Evolutionary conservation across 1,140 invertebrate species (phyloP).

Genomic region (Agrilus planipennis): DNA sequence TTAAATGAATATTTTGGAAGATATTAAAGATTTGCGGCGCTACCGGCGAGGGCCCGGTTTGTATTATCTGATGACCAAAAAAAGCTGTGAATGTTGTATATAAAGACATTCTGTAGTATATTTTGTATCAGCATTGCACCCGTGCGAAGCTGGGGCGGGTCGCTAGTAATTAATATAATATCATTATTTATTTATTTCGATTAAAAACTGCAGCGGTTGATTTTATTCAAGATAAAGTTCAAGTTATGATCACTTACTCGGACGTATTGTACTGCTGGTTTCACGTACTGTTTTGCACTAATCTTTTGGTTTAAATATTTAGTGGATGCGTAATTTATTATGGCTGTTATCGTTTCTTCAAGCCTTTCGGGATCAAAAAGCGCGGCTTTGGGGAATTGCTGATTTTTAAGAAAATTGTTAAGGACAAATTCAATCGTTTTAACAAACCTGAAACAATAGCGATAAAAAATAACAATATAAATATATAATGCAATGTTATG

Average conservation of each 20-base stretch:
- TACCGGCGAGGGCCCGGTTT: too few species aligned
- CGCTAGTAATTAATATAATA: too few species aligned
- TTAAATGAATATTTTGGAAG: too few species aligned
- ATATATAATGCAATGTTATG: not conserved
- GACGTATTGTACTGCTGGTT: slow-evolving; percentile 57
- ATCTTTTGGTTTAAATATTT: slow-evolving; percentile 58
- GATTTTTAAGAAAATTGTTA: slow-evolving; percentile 62
- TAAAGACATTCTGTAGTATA: too few species aligned
- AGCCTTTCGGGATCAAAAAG: slow-evolving; percentile 57
- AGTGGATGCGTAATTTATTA: slow-evolving; percentile 54
- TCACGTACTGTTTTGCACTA: slow-evolving; percentile 58
- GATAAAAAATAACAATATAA: not conserved
- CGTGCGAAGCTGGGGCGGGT: too few species aligned
- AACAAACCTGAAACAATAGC: slow-evolving; percentile 46
- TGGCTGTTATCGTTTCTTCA: slow-evolving; percentile 49
- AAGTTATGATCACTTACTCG: slow-evolving; percentile 42
- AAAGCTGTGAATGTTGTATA: too few species aligned
- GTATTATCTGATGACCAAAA: too few species aligned
- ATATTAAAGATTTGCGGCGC: too few species aligned
- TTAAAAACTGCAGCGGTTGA: too few species aligned
- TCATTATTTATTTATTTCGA: too few species aligned
- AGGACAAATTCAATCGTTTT: slow-evolving; percentile 53
- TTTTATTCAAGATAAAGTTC: too few species aligned
- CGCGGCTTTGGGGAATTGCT: slow-evolving; percentile 57
- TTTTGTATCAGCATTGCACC: too few species aligned